phyloP scores from a whole-genome alignment of 2,888 invertebrate genomes.

The Orthosia cruda region DNA sequence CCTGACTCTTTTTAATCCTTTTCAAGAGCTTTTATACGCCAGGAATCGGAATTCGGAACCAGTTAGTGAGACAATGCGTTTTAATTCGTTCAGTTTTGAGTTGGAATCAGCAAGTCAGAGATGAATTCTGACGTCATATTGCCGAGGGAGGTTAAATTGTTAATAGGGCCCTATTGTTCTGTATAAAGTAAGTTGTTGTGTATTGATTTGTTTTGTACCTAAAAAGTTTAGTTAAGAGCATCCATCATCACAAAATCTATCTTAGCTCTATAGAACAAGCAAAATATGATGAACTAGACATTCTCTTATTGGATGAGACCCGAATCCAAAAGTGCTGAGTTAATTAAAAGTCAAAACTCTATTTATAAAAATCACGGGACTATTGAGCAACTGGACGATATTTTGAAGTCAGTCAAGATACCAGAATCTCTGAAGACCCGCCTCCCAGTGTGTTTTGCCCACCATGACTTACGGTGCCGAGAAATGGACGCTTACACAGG shows the following conservation, averaged over 20 bases:
- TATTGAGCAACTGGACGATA: too few species aligned
- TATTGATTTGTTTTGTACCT: not conserved
- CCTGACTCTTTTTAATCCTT: slow-evolving; percentile 74
- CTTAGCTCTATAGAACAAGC: too few species aligned
- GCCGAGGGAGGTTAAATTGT: slow-evolving; percentile 19
- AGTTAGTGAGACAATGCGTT: slow-evolving; percentile 79
- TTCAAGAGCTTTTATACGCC: slow-evolving; percentile 70
- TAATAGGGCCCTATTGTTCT: slow-evolving; percentile 38
- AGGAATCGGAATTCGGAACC: slow-evolving; percentile 74
- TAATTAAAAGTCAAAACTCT: slow-evolving; percentile 6
- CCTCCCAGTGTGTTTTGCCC: too few species aligned
- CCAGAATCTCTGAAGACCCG: too few species aligned
- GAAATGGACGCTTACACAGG: too few species aligned
- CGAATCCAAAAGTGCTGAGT: not conserved
- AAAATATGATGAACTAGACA: too few species aligned
- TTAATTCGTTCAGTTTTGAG: slow-evolving; percentile 54
- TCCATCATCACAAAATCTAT: too few species aligned
- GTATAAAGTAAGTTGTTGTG: not conserved
- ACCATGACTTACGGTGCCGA: too few species aligned
- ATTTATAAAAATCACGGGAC: too few species aligned
- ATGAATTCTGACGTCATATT: slow-evolving; percentile 29
- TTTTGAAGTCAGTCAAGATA: too few species aligned
- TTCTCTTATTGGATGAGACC: too few species aligned
- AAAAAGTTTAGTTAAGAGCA: not conserved
- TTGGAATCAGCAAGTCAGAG: slow-evolving; percentile 38